phyloP scores from a whole-genome alignment of 1,140 invertebrate genomes.

The Tyrophagus putrescentiae region DNA sequence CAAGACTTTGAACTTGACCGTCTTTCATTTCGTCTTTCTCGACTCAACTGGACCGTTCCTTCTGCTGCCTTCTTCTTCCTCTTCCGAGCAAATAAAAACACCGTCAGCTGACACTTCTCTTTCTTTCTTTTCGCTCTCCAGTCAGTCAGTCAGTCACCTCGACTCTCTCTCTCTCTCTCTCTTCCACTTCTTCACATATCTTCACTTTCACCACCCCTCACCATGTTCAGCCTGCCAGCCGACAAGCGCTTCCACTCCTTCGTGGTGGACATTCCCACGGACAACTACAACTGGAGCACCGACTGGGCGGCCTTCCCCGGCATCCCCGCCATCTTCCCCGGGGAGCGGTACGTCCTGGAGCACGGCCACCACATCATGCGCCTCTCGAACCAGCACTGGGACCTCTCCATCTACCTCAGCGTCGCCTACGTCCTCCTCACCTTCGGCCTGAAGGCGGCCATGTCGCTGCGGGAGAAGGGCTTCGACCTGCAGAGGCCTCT shows the following conservation, averaged over 20 bases:
- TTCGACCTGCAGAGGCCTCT: conserved; percentile 55
- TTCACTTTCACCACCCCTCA: not conserved
- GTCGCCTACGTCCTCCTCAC: not conserved
- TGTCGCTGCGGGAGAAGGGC: conserved; percentile 10
- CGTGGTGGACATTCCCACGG: not conserved
- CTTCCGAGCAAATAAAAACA: too few species aligned
- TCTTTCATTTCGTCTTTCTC: too few species aligned
- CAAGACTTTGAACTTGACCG: too few species aligned
- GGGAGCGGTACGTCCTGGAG: not conserved
- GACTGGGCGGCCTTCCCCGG: conserved; percentile 1
- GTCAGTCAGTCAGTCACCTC: not conserved
- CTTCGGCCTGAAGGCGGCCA: not conserved
- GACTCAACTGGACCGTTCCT: too few species aligned
- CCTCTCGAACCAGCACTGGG: not conserved
- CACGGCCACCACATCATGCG: not conserved
- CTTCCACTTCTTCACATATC: not conserved
- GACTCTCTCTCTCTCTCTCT: not conserved
- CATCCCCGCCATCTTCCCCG: not conserved
- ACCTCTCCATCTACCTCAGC: not conserved
- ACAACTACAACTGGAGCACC: not conserved
- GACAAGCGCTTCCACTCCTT: too few species aligned
- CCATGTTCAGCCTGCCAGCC: too few species aligned
- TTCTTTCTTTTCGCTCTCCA: too few species aligned
- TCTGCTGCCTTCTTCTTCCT: too few species aligned
- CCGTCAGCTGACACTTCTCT: too few species aligned